A percentile compares a stretch with the other conserved stretches of the same genome.
phyloP scores from a whole-genome alignment of 2,797 vertebrate species.

The Danio albolineatus region DNA sequence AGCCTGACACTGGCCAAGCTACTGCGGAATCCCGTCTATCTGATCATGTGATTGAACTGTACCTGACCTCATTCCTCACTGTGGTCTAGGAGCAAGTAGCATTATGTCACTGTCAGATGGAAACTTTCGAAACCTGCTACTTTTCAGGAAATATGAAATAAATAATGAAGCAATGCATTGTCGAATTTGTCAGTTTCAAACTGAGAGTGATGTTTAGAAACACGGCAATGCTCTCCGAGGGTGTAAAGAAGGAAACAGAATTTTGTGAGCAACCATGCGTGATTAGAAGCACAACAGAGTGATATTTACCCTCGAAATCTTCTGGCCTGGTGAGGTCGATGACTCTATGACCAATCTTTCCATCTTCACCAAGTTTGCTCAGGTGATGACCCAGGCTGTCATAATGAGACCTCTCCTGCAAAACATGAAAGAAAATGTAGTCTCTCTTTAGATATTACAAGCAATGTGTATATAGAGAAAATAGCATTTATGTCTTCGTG shows the following conservation, averaged over 20 bases:
- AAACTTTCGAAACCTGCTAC: no score
- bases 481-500: no score
- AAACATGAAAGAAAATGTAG: slow-evolving; percentile 48
- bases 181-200: no score
- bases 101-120: no score
- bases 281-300: slow-evolving; percentile 21
- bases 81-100: slow-evolving; percentile 1
- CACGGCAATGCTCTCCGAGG: slow-evolving; percentile 3
- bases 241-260: not conserved
- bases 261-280: not conserved
- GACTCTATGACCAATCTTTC: slow-evolving; percentile 94
- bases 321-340: slow-evolving; percentile 99
- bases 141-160: no score
- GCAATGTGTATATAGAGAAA: no score
- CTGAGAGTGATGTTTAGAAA: not conserved
- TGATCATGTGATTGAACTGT: slow-evolving; percentile 20
- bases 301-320: slow-evolving; percentile 92
- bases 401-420: slow-evolving; percentile 93
- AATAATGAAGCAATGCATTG: no score
- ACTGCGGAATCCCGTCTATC: slow-evolving; percentile 19
- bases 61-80: slow-evolving; percentile 35
- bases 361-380: slow-evolving; percentile 92
- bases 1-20: slow-evolving; percentile 49
- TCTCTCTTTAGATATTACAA: not conserved
- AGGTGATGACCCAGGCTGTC: slow-evolving; percentile 92